Evolutionary conservation across 2,797 vertebrate genomes (phyloP).

Genomic region (Microctenopoma lineatum): DNA sequence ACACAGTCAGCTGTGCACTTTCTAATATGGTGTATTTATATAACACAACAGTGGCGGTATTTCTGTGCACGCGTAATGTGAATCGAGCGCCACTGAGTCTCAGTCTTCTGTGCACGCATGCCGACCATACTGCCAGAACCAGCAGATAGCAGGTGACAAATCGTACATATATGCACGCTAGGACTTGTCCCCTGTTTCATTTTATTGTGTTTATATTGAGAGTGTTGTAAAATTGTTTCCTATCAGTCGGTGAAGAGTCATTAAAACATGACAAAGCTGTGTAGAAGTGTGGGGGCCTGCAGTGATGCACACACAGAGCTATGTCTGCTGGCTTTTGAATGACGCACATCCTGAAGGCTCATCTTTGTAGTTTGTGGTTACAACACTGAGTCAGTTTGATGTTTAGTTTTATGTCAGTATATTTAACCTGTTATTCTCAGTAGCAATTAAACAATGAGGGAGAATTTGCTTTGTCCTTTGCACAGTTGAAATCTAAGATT

Average conservation of each 20-base stretch:
- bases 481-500: constrained; percentile 28
- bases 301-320: constrained; percentile 29
- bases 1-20: constrained; percentile 71
- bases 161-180: constrained; percentile 41
- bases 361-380: constrained; percentile 60
- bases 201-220: not conserved
- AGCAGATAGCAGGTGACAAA: constrained; percentile 68
- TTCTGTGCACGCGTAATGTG: constrained; percentile 51
- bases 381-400: not conserved
- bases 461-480: constrained; percentile 11
- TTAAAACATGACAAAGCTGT: constrained; percentile 21
- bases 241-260: constrained; percentile 33
- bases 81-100: constrained; percentile 71
- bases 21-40: constrained; percentile 71
- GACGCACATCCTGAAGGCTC: constrained; percentile 70
- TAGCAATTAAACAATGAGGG: constrained; percentile 11
- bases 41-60: constrained; percentile 67
- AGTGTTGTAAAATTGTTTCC: constrained; percentile 15
- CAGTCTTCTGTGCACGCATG: constrained; percentile 52
- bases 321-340: constrained; percentile 47
- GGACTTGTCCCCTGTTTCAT: not conserved
- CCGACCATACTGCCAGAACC: constrained; percentile 58
- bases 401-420: not conserved
- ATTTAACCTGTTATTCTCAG: not conserved
- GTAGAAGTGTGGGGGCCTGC: not conserved